Percentiles rank a stretch among this genome's conserved stretches.
Evolutionary conservation across 2,797 vertebrate genomes (phyloP).

Genomic region (Myotis vivesi): DNA sequence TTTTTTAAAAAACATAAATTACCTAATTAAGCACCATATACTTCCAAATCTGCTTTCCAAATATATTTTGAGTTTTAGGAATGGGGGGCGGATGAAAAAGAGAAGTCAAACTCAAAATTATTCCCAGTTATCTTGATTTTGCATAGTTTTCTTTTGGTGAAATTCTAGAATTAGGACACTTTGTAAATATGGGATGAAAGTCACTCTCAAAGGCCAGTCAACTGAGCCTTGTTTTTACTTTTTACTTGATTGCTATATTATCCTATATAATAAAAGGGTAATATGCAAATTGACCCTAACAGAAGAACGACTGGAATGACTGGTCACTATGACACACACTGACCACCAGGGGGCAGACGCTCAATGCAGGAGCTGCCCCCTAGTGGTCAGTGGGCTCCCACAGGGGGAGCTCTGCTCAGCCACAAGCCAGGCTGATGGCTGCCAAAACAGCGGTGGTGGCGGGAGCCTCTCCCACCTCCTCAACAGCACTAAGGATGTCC

Average conservation of each 20-base stretch:
- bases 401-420: no score
- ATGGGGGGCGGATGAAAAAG: neutral
- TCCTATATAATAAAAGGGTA: no score
- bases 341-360: no score
- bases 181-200: neutral
- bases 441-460: no score
- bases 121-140: neutral
- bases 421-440: no score
- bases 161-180: conserved; percentile 11
- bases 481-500: no score
- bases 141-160: neutral
- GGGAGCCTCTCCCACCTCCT: no score
- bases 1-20: neutral
- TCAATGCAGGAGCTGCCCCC: no score
- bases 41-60: conserved; percentile 22
- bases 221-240: neutral
- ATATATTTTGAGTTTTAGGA: neutral
- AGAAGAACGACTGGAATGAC: no score
- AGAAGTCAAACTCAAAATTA: neutral
- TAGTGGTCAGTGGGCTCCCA: no score
- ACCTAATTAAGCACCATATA: neutral
- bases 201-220: neutral
- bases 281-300: no score
- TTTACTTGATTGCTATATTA: neutral
- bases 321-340: no score